Base-by-base conservation (phyloP, 2,113 vertebrate species). In the Scopus umbretta region DNA sequence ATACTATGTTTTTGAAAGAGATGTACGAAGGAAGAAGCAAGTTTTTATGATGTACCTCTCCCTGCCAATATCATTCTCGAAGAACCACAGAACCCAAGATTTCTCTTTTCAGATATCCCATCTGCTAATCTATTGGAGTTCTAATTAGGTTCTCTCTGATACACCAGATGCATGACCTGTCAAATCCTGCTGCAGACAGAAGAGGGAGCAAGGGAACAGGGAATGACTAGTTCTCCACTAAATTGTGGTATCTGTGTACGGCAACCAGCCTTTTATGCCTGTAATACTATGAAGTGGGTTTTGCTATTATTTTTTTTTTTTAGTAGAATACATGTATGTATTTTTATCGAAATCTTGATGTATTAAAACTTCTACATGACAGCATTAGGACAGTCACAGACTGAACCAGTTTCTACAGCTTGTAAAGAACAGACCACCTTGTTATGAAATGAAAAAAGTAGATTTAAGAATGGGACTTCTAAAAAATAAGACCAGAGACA, bases 181-280 rank as follows among this genome's bases (percentile, higher is more conserved):
- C 73, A 92, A 55, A 85, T 8, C 89, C 53, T 52, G 26, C 71
- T 89, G 70, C 80, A 43, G 66, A 93, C 96, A 94, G 92, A 80
- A 97, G 95, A 89, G 95, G 96, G 94, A 91, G 95, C 92, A 91
- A 30, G 13, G n/a, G 49, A 94, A 91, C 86, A 62, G 42, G 67
- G 78, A 96, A 96, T 45, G 34, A 53, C 29, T 38, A 40, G 7
- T 13, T 86, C 79, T 68, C 40, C 20, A 11, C 42, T 50, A 10
- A 9, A 40, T 8, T 26, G 32, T 3, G 45, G 1, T 22, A 68
- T 14, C 49, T 49, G 5, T 10, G 47, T 13, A 50, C 2, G 23
- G 19, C 47, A 80, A 61, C 0, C 32, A 74, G 59, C 18, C 47
- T 90, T 70, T 58, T 12, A 86, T 76, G 36, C 21, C 7, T 47